Evolutionary conservation across 2,113 vertebrate genomes (phyloP).

Genomic region (Vidua macroura): DNA sequence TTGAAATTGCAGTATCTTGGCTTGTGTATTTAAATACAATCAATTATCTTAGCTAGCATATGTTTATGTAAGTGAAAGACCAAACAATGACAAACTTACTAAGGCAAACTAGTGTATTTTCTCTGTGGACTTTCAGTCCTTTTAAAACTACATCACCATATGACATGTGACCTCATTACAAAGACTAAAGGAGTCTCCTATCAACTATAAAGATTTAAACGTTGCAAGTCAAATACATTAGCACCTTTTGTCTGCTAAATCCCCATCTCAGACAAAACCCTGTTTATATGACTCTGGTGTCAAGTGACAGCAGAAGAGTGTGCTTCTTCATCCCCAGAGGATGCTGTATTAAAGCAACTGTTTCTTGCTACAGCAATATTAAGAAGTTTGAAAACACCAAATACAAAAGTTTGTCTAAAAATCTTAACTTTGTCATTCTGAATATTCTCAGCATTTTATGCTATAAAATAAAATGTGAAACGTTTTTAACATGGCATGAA

Average conservation of each 20-base stretch:
- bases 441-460: neutral
- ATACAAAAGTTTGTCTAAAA: neutral
- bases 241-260: neutral
- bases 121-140: neutral
- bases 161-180: neutral
- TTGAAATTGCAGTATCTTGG: neutral
- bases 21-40: neutral
- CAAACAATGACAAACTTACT: neutral
- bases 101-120: neutral
- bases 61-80: neutral
- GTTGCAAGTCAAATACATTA: neutral
- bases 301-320: neutral
- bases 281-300: neutral
- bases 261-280: neutral
- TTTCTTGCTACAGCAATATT: neutral
- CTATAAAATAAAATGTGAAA: neutral
- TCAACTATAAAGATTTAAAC: neutral
- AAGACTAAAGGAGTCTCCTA: neutral
- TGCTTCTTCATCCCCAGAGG: neutral
- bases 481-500: neutral
- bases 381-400: neutral
- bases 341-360: neutral
- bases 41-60: neutral
- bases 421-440: neutral
- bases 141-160: conserved; percentile 21